Evolutionary conservation across 2,888 invertebrate species (phyloP), one percentile per base, ranked within the genome.

Genomic region (Apocheima hispidaria): DNA sequence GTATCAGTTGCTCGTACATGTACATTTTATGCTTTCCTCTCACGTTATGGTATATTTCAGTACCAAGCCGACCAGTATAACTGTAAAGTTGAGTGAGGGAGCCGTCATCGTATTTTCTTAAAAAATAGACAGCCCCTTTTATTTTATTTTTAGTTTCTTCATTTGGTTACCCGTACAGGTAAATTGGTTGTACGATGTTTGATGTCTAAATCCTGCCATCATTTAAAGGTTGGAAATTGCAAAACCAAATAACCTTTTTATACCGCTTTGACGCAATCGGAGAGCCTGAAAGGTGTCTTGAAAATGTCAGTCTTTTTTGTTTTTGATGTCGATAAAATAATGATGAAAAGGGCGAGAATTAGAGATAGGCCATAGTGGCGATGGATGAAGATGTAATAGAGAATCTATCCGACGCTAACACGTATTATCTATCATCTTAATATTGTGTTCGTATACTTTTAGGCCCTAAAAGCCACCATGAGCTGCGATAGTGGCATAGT

Each of bases 211-310:
- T 36, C 6, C 35, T 14, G 1, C 26, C 28, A 20, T 43, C 44
- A 38, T 21, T 21, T 36, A 36, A 23, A 18, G 20, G 20, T 50
- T 28, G 38, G 23, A 35, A 14, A 41, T 36, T 58, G 58, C 44
- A 14, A 23, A 52, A 16, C 46, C 36, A 41, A 14, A 41, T 33
- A 28, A 41, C n/a, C 52, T 28, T 46, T 43, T 60, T 28, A 21
- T 26, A 26, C 53, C 26, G 33, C 30, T 55, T 50, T 16, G 20
- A 21, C 18, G 14, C 16, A 52, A 46, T 40, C 48, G 28, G 40
- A 26, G 30, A 35, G 23, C 20, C 30, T 41, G 10, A 35, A 10
- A 43, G 18, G 16, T 35, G 30, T 41, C 30, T 30, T 38, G 38
- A 26, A 36, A 16, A 35, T 36, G 33, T 41, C 51, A 30, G 51